phyloP scores from a whole-genome alignment of 2,797 vertebrate species.

The Acomys russatus region DNA sequence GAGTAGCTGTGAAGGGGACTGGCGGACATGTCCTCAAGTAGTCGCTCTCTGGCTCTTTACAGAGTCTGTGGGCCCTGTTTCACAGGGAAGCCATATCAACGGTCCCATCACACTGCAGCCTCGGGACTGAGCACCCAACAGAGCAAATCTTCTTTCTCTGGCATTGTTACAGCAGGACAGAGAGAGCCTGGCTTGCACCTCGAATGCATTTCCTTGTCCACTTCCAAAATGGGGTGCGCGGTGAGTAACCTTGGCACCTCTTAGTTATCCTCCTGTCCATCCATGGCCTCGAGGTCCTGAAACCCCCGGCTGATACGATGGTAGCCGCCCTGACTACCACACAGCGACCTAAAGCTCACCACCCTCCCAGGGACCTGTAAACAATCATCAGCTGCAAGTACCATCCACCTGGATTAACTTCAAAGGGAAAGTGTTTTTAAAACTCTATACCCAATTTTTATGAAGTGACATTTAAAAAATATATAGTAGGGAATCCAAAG shows the following conservation, averaged over 20 bases:
- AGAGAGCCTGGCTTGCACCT: neutral
- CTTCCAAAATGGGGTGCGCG: constrained; percentile 3
- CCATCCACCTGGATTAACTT: neutral
- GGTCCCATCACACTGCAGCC: neutral
- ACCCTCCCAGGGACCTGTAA: neutral
- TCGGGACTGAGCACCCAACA: neutral
- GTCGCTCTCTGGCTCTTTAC: constrained; percentile 2
- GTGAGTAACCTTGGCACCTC: neutral
- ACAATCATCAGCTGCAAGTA: neutral
- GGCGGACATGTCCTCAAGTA: neutral
- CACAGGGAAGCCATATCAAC: neutral
- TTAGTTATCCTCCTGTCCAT: neutral
- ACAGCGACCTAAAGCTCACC: neutral
- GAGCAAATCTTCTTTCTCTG: neutral
- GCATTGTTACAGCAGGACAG: neutral
- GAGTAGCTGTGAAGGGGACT: neutral
- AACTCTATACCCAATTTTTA: neutral
- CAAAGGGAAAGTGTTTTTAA: neutral
- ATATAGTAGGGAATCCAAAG: constrained; percentile 20
- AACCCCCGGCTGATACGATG: neutral
- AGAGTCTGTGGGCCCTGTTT: neutral
- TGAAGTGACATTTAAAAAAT: neutral
- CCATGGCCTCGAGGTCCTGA: neutral
- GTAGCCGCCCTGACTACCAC: neutral
- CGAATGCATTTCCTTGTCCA: neutral